Conservation (phyloP, 2,113 vertebrate species). For the Muntiacus reevesi region DNA sequence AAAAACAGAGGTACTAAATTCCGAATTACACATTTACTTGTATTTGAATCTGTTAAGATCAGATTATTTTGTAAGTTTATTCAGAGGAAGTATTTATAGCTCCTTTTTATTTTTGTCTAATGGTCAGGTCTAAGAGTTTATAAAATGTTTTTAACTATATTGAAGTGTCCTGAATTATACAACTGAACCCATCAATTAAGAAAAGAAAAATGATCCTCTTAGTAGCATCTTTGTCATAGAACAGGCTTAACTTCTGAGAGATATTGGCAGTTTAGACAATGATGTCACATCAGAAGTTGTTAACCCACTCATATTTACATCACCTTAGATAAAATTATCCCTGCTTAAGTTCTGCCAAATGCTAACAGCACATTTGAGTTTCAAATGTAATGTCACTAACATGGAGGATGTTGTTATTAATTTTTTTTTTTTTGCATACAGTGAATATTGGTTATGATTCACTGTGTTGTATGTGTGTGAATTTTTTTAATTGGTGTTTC, state of each 20-base stretch:
- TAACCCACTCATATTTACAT: slow-evolving; percentile 69
- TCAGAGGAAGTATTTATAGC: slow-evolving; percentile 12
- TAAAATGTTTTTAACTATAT: slow-evolving; percentile 51
- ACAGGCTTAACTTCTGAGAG: slow-evolving; percentile 57
- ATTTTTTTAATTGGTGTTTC: slow-evolving; percentile 65
- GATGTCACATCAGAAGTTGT: slow-evolving; percentile 31
- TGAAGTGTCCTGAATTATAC: slow-evolving; percentile 66
- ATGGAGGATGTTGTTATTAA: not conserved
- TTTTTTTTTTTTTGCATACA: slow-evolving; percentile 54
- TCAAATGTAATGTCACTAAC: slow-evolving; percentile 36
- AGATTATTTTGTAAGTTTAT: not conserved
- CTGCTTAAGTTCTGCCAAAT: slow-evolving; percentile 52
- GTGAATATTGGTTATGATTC: slow-evolving; percentile 59
- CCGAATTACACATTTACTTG: not conserved
- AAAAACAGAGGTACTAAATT: not conserved
- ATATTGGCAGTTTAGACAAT: slow-evolving; percentile 65
- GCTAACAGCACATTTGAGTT: slow-evolving; percentile 45
- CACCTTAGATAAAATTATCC: slow-evolving; percentile 61
- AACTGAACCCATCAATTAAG: slow-evolving; percentile 58
- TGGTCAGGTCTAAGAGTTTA: not conserved
- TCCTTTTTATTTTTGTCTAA: not conserved
- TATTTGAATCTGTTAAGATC: not conserved
- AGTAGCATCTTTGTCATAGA: not conserved
- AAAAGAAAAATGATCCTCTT: slow-evolving; percentile 68
- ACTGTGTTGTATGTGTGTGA: slow-evolving; percentile 28